Base-by-base conservation (phyloP, 2,113 vertebrate genomes). In the Okapia johnstoni region DNA sequence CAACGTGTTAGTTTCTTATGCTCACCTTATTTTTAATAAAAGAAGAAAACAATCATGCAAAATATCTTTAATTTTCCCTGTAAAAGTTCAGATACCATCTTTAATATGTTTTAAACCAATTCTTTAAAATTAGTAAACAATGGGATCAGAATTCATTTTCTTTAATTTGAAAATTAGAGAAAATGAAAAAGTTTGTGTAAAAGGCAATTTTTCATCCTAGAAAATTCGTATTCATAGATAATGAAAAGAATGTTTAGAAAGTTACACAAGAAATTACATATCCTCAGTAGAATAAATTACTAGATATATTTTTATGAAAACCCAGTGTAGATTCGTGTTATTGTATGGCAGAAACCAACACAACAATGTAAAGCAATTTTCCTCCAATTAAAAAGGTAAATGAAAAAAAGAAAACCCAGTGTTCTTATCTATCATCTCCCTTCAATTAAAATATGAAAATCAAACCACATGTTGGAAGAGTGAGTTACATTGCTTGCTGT, bases 401-500 rank as follows among this genome's bases (percentile, higher is more conserved):
- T 15, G 23, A 14, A 14, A 15, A 73, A 43, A 43, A 76, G 55
- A 88, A 97, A 92, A 54, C 43, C 46, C 81, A 94, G 83, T 93
- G 30, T 0, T 91, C 97, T 95, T 87, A 30, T 93, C 46, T 43
- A 86, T 73, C 97, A 61, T n/a, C 89, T 98, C 92, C 55, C 43
- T 97, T 92, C 61, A 16, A 93, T 96, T 76, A 95, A 76, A 96
- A 96, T 91, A 96, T 36, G 96, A 98, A 98, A 98, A 93, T 98
- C 52, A 98, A 87, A 98, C 96, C 87, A 90, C 54, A 81, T 79
- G 55, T 96, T 98, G 77, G 93, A 98, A 95, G 86, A 98, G 36
- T 97, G 97, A 96, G 46, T 98, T 98, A 92, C 81, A 86, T 96
- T 98, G 98, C 98, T 98, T 97, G 58, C 70, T 97, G 50, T 43